Base-by-base conservation (phyloP, 2,797 vertebrate genomes). In the Aplochiton taeniatus region DNA sequence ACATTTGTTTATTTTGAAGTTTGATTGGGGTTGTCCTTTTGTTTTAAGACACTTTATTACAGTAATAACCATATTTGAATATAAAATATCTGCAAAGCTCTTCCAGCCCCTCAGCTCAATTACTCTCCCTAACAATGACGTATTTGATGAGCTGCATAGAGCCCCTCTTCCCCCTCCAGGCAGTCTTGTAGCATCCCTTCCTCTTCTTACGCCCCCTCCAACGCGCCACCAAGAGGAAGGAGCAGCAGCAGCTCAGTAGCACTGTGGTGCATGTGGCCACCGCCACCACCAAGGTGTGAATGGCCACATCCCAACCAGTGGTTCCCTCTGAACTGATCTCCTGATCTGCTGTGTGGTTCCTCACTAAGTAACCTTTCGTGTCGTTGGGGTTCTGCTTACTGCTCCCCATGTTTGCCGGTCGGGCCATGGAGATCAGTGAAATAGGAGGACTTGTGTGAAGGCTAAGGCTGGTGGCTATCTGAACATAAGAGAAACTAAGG, bases 231-330 rank as follows among this genome's bases (percentile, higher is more conserved):
- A 93, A 77, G 71, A 91, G 72, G 4, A 89, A 56, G 1, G 86
- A 84, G 74, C 94, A 96, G 13, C 91, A 95, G 84, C 94, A 95
- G 62, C 94, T 85, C 72, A 93, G 85, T 58, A 93, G 65, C 64
- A 94, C 69, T 0, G 88, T 86, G 68, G 82, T 80, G 7, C 93
- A 92, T 4, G 94, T 81, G 11, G 89, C 82, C 56, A 91, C 84
- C 0, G 90, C 92, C 11, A 94, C 89, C 72, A 95, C 73, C 81
- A 95, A 85, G 0, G 84, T 72, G 60, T 89, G 84, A 1, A 88
- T 79, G 1, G 85, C 89, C 18, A 80, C 69, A 4, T 90, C 90
- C 92, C 91, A 91, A 0, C 73, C 77, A 31, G 31, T 31, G 31
- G 31, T 6, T 3, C 31, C 31, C 48, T 78, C 89, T 8, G 66